Conservation (phyloP, 2,113 vertebrate genomes). For the Cynopterus brachyotis region DNA sequence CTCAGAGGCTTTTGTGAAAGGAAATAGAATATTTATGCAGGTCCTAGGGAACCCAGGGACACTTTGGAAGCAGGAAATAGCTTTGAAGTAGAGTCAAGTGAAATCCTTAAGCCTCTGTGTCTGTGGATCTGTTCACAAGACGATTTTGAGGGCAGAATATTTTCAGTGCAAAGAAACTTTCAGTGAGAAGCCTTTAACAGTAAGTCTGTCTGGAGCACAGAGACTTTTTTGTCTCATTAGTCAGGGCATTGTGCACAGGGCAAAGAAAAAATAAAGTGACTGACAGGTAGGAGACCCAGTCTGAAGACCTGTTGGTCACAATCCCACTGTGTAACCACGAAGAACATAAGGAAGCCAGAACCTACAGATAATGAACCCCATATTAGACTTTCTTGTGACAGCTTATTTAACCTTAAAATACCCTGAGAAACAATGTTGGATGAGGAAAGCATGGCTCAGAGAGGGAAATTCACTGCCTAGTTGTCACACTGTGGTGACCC, state of each 20-base stretch:
- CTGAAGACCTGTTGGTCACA: neutral
- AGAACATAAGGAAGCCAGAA: neutral
- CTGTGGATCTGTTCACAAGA: neutral
- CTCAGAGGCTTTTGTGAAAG: constrained; percentile 39
- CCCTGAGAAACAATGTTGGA: neutral
- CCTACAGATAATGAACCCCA: neutral
- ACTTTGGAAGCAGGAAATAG: constrained; percentile 16
- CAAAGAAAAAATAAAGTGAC: neutral
- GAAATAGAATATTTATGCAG: constrained; percentile 56
- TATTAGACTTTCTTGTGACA: neutral
- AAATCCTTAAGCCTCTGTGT: constrained; percentile 36
- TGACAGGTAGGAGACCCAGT: neutral
- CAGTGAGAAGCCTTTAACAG: neutral
- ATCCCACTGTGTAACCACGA: neutral
- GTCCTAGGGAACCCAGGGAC: constrained; percentile 29
- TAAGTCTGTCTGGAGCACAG: neutral
- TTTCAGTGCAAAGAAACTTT: neutral
- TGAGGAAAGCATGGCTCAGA: neutral
- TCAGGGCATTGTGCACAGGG: neutral
- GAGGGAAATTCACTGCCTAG: neutral
- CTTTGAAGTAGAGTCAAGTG: constrained; percentile 73
- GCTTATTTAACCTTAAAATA: neutral
- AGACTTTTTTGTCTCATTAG: neutral
- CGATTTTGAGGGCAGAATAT: neutral
- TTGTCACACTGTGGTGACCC: neutral